These are phyloP conservation scores for Watsonalla cultraria DNA, from an alignment of 2,888 invertebrate species.

Conservation along the genomic window DNA sequence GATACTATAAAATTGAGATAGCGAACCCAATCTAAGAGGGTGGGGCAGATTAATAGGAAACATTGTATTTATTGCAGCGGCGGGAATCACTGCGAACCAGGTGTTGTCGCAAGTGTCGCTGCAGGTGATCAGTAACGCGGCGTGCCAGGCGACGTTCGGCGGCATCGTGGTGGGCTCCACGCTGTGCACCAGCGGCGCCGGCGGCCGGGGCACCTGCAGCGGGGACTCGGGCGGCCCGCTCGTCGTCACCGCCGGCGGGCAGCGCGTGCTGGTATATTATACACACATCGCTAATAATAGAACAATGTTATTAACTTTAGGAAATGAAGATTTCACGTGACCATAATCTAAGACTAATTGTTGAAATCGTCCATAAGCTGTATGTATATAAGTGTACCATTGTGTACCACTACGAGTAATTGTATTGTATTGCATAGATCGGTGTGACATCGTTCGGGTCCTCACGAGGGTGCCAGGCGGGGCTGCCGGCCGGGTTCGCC, in stretches of 20 bases:
- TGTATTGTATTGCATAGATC: constrained; percentile 11
- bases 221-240: constrained; percentile 29
- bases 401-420: too few species aligned
- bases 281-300: not conserved
- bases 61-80: constrained; percentile 8
- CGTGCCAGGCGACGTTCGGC: constrained; percentile 7
- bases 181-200: constrained; percentile 22
- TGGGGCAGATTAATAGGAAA: too few species aligned
- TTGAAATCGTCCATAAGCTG: too few species aligned
- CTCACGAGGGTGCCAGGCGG: constrained; percentile 19
- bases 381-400: not conserved
- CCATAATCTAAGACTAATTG: too few species aligned
- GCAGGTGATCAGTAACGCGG: constrained; percentile 25
- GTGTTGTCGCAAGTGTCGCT: constrained; percentile 47
- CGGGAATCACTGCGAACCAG: constrained; percentile 22
- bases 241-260: constrained; percentile 3
- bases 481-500: constrained; percentile 23
- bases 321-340: too few species aligned
- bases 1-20: too few species aligned
- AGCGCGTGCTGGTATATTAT: constrained; percentile 1
- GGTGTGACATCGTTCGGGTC: constrained; percentile 24
- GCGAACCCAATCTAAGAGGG: too few species aligned
- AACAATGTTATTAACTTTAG: too few species aligned
- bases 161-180: constrained; percentile 6
- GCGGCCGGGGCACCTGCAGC: constrained; percentile 16